Evolutionary conservation across 2,113 vertebrate genomes (phyloP).

Genomic region (Aegypius monachus): DNA sequence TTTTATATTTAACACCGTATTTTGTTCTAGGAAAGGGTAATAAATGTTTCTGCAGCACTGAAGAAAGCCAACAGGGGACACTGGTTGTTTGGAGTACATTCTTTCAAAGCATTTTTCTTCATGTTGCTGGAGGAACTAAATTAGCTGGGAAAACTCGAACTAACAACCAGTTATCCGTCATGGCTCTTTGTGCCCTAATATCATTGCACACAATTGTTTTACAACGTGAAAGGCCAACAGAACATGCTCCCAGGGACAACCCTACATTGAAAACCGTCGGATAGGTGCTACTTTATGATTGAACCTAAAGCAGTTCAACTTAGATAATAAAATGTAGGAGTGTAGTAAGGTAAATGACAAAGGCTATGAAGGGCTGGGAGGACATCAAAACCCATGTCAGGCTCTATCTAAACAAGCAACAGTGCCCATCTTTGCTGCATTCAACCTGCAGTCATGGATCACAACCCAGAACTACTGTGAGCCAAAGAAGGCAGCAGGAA

Average conservation of each 20-base stretch:
- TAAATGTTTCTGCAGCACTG: conserved; percentile 31
- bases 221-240: background rate
- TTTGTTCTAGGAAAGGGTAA: conserved; percentile 42
- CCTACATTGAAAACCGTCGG: background rate
- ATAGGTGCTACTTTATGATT: background rate
- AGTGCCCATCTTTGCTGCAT: background rate
- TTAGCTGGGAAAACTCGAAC: conserved; percentile 51
- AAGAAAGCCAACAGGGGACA: conserved; percentile 28
- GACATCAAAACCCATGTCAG: background rate
- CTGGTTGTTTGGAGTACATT: background rate
- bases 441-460: background rate
- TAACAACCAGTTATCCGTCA: conserved; percentile 30
- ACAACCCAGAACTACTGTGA: background rate
- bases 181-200: background rate
- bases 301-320: background rate
- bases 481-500: background rate
- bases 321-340: background rate
- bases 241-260: background rate
- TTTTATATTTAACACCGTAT: conserved; percentile 52
- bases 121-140: conserved; percentile 23
- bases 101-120: conserved; percentile 28
- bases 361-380: background rate
- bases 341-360: background rate
- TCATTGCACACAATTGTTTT: conserved; percentile 7
- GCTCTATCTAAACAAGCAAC: background rate